phyloP scores from a whole-genome alignment of 1,140 invertebrate genomes.

The Magallana angulata region DNA sequence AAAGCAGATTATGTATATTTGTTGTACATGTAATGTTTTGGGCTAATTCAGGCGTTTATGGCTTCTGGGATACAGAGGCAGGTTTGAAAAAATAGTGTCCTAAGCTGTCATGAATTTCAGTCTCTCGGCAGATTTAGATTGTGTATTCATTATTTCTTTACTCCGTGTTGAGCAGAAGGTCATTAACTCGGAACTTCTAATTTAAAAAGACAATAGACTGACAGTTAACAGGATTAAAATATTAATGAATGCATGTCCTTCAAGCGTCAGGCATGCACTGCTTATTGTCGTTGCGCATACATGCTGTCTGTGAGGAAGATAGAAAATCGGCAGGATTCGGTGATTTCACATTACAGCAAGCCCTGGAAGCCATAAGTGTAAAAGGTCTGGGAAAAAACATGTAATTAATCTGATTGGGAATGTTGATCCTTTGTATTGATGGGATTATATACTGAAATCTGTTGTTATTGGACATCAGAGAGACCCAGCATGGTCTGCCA shows the following conservation, averaged over 20 bases:
- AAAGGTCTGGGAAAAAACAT: constrained; percentile 6
- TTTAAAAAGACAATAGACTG: constrained; percentile 1
- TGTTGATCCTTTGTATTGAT: constrained; percentile 34
- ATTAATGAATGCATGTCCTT: constrained; percentile 21
- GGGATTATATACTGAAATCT: constrained; percentile 9
- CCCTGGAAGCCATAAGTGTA: constrained; percentile 19
- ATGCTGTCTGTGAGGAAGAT: no score
- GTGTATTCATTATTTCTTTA: no score
- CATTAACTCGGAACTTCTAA: constrained; percentile 1
- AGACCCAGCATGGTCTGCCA: neutral
- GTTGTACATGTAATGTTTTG: no score
- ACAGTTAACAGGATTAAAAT: neutral
- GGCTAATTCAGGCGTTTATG: no score
- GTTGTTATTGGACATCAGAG: neutral
- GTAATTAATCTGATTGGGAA: neutral
- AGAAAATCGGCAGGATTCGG: neutral
- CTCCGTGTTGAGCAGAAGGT: neutral
- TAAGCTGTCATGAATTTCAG: no score
- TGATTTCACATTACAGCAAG: neutral
- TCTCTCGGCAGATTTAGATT: no score
- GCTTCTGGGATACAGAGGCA: no score
- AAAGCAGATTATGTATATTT: no score
- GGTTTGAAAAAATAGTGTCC: no score
- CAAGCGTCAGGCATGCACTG: neutral
- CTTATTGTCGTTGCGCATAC: neutral